Conservation (phyloP, 2,888 invertebrate genomes). For the Andrena dorsata region DNA sequence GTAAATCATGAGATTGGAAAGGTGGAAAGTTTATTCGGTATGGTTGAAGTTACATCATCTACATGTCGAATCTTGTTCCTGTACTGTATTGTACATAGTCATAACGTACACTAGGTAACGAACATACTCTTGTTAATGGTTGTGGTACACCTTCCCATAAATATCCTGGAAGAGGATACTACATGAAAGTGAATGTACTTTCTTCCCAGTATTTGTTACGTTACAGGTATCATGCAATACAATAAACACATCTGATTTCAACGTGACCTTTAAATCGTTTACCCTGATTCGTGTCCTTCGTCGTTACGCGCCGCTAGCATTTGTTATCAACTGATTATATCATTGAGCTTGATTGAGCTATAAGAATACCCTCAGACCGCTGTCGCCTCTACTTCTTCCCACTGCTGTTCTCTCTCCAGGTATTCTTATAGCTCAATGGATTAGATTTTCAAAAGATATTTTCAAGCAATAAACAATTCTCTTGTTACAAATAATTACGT, state of each 20-base stretch:
- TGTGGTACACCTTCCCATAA: slow-evolving; percentile 49
- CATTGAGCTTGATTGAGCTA: too few relatives aligned
- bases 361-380: too few relatives aligned
- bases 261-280: neutral
- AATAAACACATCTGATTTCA: slow-evolving; percentile 50
- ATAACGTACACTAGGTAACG: slow-evolving; percentile 11
- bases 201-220: slow-evolving; percentile 48
- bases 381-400: too few relatives aligned
- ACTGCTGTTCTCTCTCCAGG: too few relatives aligned
- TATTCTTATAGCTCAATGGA: too few relatives aligned
- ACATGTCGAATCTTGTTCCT: slow-evolving; percentile 29
- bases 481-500: too few relatives aligned
- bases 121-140: slow-evolving; percentile 49
- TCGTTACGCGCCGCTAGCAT: neutral
- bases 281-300: neutral
- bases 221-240: slow-evolving; percentile 27
- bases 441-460: too few relatives aligned
- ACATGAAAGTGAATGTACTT: slow-evolving; percentile 7
- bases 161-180: slow-evolving; percentile 28
- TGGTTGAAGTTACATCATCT: neutral
- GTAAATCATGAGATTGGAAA: slow-evolving; percentile 21
- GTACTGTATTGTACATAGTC: slow-evolving; percentile 32
- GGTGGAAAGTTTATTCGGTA: neutral
- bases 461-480: too few relatives aligned
- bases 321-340: too few relatives aligned